A percentile compares a stretch with the other conserved stretches of the same genome.
Conservation (phyloP, 2,888 invertebrate species). For the Papilio demoleus region DNA sequence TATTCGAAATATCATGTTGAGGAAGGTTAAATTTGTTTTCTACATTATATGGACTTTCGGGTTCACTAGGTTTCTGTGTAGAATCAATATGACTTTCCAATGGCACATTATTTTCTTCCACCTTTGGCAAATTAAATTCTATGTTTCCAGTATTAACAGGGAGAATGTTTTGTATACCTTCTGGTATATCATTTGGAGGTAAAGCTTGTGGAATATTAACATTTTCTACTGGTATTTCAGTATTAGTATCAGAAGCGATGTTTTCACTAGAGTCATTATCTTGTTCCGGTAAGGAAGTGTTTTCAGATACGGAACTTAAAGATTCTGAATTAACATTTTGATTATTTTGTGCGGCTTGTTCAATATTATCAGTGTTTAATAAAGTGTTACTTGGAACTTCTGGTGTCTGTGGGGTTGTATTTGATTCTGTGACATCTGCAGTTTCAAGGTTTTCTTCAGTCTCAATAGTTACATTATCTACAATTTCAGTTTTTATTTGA, state of each 20-base stretch:
- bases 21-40: slow-evolving; percentile 1
- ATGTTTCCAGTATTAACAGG: slow-evolving; percentile 46
- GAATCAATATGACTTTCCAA: slow-evolving; percentile 30
- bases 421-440: not conserved
- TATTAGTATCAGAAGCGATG: slow-evolving; percentile 17
- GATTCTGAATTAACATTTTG: slow-evolving; percentile 6
- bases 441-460: not conserved
- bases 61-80: slow-evolving; percentile 32
- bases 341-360: slow-evolving; percentile 6
- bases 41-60: slow-evolving; percentile 23
- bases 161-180: slow-evolving; percentile 52
- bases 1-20: slow-evolving; percentile 12
- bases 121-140: slow-evolving; percentile 46
- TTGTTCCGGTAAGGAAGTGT: not conserved
- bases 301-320: not conserved
- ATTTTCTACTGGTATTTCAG: slow-evolving; percentile 41
- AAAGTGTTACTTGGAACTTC: not conserved
- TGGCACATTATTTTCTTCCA: slow-evolving; percentile 48
- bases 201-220: slow-evolving; percentile 26
- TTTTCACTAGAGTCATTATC: slow-evolving; percentile 21
- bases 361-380: not conserved
- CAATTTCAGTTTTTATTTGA: slow-evolving; percentile 41
- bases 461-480: slow-evolving; percentile 42
- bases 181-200: not conserved
- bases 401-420: not conserved